Base-by-base conservation (phyloP, 2,113 vertebrate genomes). In the Plectropomus leopardus region DNA sequence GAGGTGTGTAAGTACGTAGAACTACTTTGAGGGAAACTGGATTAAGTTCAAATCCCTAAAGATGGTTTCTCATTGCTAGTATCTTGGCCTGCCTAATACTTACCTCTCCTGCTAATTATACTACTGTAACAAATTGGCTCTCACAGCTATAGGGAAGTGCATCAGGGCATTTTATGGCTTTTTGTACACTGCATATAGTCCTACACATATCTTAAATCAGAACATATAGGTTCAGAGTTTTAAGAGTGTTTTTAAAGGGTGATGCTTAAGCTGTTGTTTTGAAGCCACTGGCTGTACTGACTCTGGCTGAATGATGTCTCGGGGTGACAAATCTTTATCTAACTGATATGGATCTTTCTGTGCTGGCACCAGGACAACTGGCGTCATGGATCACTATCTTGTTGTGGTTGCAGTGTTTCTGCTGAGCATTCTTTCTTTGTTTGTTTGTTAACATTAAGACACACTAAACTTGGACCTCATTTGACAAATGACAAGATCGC, bases 21-120 rank as follows among this genome's bases (percentile, higher is more conserved):
- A 84, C 65, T 84, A 83, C 82, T 89, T 86, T 76, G 72, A 86
- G 87, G 86, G 76, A 88, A 90, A 88, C 84, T 71, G 79, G 92
- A 93, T 94, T 93, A 94, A 80, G 83, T 91, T 83, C 76, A 93
- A 93, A 90, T 91, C 91, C 88, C 82, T 72, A 14, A 91, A 91
- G 84, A 88, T 78, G 66, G 61, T 89, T 86, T 89, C 66, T 75
- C 55, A 80, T 87, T 88, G 83, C 83, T 47, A 9, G 48, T 69
- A 68, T 75, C 68, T 86, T 68, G 57, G 61, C 72, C 74, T 21
- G 51, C 81, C 69, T 90, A 80, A 86, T 83, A 61, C 65, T 86
- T 89, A 88, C 88, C 82, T 82, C 80, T 80, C 51, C 77, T 88
- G 75, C 80, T 93, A 92, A 94, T 92, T 92, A 89, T 68, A 32